Evolutionary conservation across 1,140 invertebrate genomes (phyloP), one percentile per base, ranked within the genome.

Genomic region (Coptotermes formosanus): DNA sequence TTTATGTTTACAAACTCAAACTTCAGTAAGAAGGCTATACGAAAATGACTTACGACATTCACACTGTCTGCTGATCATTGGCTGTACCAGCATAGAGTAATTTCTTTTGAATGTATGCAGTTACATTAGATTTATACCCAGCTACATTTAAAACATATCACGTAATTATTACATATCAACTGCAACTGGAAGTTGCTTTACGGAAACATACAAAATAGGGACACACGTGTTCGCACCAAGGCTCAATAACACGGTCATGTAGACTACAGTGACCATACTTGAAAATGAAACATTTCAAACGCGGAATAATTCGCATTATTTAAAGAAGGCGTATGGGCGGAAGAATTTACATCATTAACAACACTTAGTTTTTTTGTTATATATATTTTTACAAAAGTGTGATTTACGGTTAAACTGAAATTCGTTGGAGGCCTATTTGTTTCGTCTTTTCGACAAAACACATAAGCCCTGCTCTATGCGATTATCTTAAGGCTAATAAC

Each of bases 341-440:
- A 75, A 30, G n/a, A 75, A 30, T 12, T 75, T 25, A 75, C 6
- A 75, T n/a, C 2, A 8, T 75, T 75, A 75, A 75, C 64, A n/a
- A 75, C n/a, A 75, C 3, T 21, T 55, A 19, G 1, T 75, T 30
- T n/a, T 75, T 75, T 75, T 30, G 64, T n/a, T 30, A 75, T n/a
- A 75, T 30, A 75, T 75, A n/a, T 75, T 30, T 75, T 75, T 75
- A 64, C 25, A 75, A 75, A 75, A 75, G n/a, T 75, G n/a, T 75
- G 8, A 75, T 75, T 30, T 25, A 75, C 64, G 7, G n/a, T 30
- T 9, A 30, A 75, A 30, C 1, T 8, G n/a, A 75, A n/a, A 75
- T 75, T 75, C 64, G 64, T 30, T 75, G 64, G 38, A 38, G 38
- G 38, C 38, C 38, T 75, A 75, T 75, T 75, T 75, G 64, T 75